Percentiles rank a stretch among this genome's conserved stretches.
phyloP scores from a whole-genome alignment of 2,113 vertebrate species.

The Pelecanus crispus region DNA sequence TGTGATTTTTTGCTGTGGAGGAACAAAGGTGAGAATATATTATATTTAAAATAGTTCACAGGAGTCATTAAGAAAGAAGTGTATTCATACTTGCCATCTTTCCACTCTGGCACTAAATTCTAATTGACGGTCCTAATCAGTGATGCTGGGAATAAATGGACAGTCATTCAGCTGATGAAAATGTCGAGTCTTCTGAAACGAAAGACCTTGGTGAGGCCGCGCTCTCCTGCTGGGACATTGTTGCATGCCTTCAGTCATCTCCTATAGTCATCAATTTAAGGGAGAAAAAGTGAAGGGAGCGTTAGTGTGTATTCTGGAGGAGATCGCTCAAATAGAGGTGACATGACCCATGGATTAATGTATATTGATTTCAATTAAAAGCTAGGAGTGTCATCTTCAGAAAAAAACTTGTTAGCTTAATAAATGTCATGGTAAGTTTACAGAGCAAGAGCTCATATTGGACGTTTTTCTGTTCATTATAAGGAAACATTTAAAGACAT shows the following conservation, averaged over 20 bases:
- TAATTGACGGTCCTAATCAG: neutral
- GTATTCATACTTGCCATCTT: neutral
- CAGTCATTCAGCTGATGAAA: neutral
- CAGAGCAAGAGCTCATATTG: neutral
- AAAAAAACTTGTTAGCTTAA: neutral
- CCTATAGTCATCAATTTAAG: neutral
- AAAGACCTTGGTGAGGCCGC: neutral
- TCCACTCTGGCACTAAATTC: neutral
- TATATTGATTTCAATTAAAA: neutral
- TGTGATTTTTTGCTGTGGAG: neutral
- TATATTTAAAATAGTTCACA: neutral
- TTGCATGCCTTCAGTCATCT: neutral
- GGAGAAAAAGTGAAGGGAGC: neutral
- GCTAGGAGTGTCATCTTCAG: neutral
- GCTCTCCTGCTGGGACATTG: neutral
- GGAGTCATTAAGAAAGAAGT: neutral
- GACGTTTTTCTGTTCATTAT: neutral
- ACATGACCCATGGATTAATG: neutral
- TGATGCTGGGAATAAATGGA: neutral
- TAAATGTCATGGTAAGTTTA: neutral
- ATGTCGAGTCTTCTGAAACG: neutral
- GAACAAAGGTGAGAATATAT: neutral
- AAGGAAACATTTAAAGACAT: neutral
- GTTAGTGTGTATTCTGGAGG: neutral
- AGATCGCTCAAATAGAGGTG: neutral